A percentile compares a stretch with the other conserved stretches of the same genome.
These are phyloP conservation scores for Nymphalis polychloros DNA, from an alignment of 2,888 invertebrate genomes.

Conservation along the genomic window DNA sequence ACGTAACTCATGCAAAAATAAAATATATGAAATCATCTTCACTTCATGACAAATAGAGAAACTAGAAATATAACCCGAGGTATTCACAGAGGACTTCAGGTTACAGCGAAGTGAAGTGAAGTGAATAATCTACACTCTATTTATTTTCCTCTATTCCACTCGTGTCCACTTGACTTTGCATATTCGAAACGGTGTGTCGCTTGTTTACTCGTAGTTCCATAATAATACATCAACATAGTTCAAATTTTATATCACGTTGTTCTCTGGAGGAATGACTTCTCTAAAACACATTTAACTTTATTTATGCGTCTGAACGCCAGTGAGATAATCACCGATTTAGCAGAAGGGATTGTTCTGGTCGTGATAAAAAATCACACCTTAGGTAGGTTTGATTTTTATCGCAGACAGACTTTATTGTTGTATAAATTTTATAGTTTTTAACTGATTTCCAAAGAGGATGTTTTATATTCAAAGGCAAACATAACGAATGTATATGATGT, in stretches of 20 bases:
- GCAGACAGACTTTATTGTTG: background rate
- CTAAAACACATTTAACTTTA: background rate
- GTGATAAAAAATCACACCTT: background rate
- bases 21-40: no score
- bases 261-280: background rate
- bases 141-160: background rate
- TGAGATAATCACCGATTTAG: slow-evolving; percentile 10
- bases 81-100: no score
- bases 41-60: no score
- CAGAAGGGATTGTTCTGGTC: background rate
- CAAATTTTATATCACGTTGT: background rate
- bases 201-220: background rate
- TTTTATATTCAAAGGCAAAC: no score
- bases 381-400: background rate
- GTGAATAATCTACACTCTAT: background rate
- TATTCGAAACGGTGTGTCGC: background rate
- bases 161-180: background rate
- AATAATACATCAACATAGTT: slow-evolving; percentile 1
- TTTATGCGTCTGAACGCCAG: slow-evolving; percentile 11
- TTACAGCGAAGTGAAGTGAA: no score
- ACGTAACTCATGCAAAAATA: no score
- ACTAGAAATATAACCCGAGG: no score
- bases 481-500: no score
- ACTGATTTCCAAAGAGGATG: no score
- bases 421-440: background rate